Conservation (phyloP, 2,888 invertebrate genomes). For the Dryococelus australis region DNA sequence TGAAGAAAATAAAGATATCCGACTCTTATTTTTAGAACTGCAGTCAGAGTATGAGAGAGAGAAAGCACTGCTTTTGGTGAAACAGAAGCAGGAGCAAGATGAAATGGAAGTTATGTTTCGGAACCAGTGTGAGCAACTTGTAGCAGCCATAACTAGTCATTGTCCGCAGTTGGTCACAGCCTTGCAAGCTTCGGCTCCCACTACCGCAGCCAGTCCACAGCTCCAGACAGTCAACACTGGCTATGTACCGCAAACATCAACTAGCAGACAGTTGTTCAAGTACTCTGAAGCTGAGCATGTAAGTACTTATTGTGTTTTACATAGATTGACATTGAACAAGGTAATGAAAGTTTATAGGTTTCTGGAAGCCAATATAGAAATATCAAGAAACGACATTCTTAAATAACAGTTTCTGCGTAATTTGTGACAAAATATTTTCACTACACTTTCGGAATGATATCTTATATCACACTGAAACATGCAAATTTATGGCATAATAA, state of each 20-base stretch:
- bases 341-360: no score
- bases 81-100: not conserved
- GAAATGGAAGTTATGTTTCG: not conserved
- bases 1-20: not conserved
- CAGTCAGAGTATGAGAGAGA: not conserved
- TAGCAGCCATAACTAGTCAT: not conserved
- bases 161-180: not conserved
- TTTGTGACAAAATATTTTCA: no score
- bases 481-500: no score
- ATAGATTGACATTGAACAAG: no score
- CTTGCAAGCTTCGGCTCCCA: not conserved
- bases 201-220: not conserved
- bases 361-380: no score
- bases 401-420: no score
- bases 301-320: not conserved
- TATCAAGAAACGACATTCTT: no score
- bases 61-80: not conserved
- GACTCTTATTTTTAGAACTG: not conserved
- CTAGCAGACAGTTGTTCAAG: not conserved
- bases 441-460: no score
- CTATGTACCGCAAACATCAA: not conserved
- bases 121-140: not conserved
- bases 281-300: constrained; percentile 16
- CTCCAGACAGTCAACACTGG: not conserved
- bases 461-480: no score